Conservation (phyloP, 2,888 invertebrate species). For the Carabus problematicus region DNA sequence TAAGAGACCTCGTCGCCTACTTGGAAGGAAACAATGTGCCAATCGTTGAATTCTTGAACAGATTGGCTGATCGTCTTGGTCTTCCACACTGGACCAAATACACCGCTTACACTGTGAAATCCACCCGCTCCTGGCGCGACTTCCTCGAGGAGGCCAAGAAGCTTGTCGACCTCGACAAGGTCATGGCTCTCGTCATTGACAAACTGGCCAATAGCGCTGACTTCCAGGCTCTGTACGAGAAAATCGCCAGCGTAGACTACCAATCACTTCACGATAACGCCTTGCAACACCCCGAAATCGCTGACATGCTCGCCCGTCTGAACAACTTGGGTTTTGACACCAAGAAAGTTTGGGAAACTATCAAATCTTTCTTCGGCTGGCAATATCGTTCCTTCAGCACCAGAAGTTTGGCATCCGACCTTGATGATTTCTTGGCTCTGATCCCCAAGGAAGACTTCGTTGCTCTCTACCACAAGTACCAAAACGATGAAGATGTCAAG, state of each 20-base stretch:
- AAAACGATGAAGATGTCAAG: slow-evolving; percentile 44
- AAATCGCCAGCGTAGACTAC: slow-evolving; percentile 46
- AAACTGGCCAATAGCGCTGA: slow-evolving; percentile 42
- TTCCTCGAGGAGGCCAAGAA: slow-evolving; percentile 43
- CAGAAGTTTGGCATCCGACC: slow-evolving; percentile 39
- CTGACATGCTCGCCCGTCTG: slow-evolving; percentile 44
- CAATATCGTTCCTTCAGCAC: slow-evolving; percentile 24
- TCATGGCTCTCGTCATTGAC: slow-evolving; percentile 20
- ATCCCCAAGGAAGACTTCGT: slow-evolving; percentile 45
- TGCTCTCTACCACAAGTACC: slow-evolving; percentile 43
- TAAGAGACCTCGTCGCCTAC: slow-evolving; percentile 44
- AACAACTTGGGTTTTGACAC: slow-evolving; percentile 48
- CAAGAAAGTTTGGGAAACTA: slow-evolving; percentile 42
- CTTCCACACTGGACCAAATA: slow-evolving; percentile 27
- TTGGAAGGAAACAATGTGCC: slow-evolving; percentile 21
- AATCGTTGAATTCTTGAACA: slow-evolving; percentile 21
- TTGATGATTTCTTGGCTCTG: slow-evolving; percentile 42
- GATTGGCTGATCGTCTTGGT: slow-evolving; percentile 24
- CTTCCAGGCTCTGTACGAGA: slow-evolving; percentile 48
- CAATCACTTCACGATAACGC: slow-evolving; percentile 48
- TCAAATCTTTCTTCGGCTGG: slow-evolving; percentile 45
- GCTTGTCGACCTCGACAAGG: slow-evolving; percentile 24
- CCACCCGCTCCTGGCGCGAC: slow-evolving; percentile 33
- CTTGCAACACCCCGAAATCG: slow-evolving; percentile 47
- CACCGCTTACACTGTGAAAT: not conserved